phyloP scores from a whole-genome alignment of 2,888 invertebrate species.

The Anticlea derivata region DNA sequence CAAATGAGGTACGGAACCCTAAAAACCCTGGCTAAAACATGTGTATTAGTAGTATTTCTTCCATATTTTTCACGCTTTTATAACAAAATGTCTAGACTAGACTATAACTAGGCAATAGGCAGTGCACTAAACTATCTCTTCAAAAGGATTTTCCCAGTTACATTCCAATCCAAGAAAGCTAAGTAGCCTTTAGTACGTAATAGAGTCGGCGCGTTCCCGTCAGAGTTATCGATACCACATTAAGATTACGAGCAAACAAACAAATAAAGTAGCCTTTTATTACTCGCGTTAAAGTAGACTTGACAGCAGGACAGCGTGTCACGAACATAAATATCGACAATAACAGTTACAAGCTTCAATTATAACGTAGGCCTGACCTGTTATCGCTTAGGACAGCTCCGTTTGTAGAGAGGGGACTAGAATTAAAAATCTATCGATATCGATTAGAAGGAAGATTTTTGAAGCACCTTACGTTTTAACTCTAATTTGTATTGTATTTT shows the following conservation, averaged over 20 bases:
- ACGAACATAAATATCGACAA: conserved; percentile 38
- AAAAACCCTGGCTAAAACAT: no score
- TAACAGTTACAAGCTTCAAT: conserved; percentile 46
- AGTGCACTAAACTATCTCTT: no score
- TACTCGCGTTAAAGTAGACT: conserved; percentile 30
- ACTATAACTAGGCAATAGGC: no score
- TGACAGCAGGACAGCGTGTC: conserved; percentile 35
- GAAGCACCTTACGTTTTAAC: no score
- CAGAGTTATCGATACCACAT: conserved; percentile 32
- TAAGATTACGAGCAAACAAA: conserved; percentile 40
- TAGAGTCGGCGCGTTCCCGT: conserved; percentile 16
- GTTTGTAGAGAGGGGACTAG: conserved; percentile 20
- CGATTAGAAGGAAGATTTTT: no score
- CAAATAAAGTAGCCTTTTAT: conserved; percentile 39
- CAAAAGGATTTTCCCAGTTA: no score
- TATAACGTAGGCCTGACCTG: conserved; percentile 35
- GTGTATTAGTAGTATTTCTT: no score
- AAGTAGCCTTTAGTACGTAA: conserved; percentile 11
- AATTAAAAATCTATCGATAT: conserved; percentile 13
- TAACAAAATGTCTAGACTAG: no score
- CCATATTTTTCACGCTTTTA: no score
- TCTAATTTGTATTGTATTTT: no score
- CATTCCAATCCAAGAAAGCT: conserved; percentile 8
- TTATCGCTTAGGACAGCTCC: conserved; percentile 28
- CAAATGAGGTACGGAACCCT: no score